Evolutionary conservation across 64 coral and sea anemone species (phyloP), one percentile per base, ranked within the genome.

Genomic region (Pachyseris speciosa): DNA sequence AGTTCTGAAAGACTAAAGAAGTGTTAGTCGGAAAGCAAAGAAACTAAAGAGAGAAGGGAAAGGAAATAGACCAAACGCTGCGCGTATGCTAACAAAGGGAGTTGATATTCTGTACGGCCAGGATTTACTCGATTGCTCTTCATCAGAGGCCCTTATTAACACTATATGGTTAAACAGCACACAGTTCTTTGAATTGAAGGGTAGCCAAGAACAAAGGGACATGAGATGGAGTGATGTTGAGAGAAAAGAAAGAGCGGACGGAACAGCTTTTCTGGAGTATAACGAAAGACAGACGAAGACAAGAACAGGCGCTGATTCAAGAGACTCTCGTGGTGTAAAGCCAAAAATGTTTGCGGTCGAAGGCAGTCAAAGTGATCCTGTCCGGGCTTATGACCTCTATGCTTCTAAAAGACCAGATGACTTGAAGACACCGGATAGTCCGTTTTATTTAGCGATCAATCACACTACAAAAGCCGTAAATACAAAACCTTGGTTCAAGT

Each of bases 401-500:
- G 83, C 83, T 52, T 69, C 64, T 29, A 91, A 91, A 60, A 57
- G 88, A 65, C 79, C 68, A 69, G 61, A 83, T 61, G 50, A 67
- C 16, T 32, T 74, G 79, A 84, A 91, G 49, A 43, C 48, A 20
- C 66, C 67, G 2, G 78, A 91, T 40, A 76, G 72, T 45, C 59
- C 74, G 32, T 94, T 94, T 76, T 94, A 94, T 67, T 86, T 88
- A 41, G 84, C 69, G 44, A 40, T 87, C 31, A 93, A 87, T 73
- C 61, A 78, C 71, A 93, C 40, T 45, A 90, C 17, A 90, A 86
- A 71, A 55, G 57, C 85, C 43, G 58, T 34, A 67, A 36, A 29
- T 37, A 37, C 34, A 75, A 93, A 93, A 72, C 72, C 69, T 48
- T 70, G 72, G 57, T 93, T 88, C 33, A 94, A 94, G 11, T 27